Base-by-base conservation (phyloP, 2,797 vertebrate species). In the Coccyzus lansbergi region DNA sequence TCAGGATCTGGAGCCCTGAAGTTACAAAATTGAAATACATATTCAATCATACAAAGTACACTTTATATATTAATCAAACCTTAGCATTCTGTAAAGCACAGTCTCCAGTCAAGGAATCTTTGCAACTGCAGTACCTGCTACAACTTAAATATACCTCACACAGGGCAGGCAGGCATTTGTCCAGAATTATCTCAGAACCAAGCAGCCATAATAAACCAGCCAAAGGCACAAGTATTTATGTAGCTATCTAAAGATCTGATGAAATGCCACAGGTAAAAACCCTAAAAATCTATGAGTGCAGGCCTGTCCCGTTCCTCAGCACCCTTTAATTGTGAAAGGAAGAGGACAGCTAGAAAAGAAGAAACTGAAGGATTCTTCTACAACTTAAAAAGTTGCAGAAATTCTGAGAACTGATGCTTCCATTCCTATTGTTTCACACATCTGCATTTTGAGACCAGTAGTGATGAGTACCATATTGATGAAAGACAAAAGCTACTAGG, bases 1-100 rank as follows among this genome's bases (percentile, higher is more conserved):
- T 98, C 96, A 48, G 98, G 98, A 72, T 98, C 98, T 62, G 99
- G 99, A 90, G 98, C 98, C 93, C 99, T 99, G 92, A 83, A 86
- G 25, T 58, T 46, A 92, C 21, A 75, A 65, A 88, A 83, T 19
- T 21, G 38, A 92, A 68, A 59, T 20, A 64, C 2, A 12, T 44
- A 33, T 46, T 29, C n/a, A 86, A 0, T 34, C 10, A 5, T 31
- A 33, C 15, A 82, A 81, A 90, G 29, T 3, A 5, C 28, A 53
- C 21, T 84, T 65, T 6, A 53, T 71, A 16, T 9, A 52, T 58
- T 36, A 80, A 59, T 33, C 59, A 56, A 84, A 88, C 19, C 11
- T 15, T 21, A 5, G 11, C 10, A 7, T 52, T 91, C 22, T 42
- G 34, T 78, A 79, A 86, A 52, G 74, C 51, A 70, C 6, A 8